Evolutionary conservation across 2,113 vertebrate species (phyloP).

Genomic region (Arvicanthis niloticus): DNA sequence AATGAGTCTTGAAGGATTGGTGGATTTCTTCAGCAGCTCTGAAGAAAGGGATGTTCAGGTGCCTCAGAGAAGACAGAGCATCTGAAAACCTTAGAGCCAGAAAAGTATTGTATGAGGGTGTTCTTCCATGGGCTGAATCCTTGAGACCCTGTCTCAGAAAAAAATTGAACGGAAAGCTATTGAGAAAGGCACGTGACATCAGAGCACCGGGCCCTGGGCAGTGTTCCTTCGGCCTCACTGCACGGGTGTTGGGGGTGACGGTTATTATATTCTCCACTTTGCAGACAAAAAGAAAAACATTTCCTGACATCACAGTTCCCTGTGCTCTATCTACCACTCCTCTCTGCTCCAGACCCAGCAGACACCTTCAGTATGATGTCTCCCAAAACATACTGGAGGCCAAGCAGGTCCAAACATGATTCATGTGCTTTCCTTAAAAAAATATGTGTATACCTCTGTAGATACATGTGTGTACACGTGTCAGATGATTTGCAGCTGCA

Average conservation of each 20-base stretch:
- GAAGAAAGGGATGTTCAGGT: neutral
- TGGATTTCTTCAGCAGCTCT: neutral
- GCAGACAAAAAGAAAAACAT: neutral
- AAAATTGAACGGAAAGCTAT: neutral
- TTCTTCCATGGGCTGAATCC: neutral
- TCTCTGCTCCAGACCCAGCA: neutral
- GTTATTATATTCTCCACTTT: neutral
- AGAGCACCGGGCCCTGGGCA: neutral
- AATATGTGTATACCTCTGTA: neutral
- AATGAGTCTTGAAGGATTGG: neutral
- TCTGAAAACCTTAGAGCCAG: neutral
- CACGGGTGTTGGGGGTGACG: neutral
- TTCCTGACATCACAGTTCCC: neutral
- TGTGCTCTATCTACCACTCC: accelerated
- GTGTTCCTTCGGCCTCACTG: neutral
- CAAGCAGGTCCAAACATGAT: neutral
- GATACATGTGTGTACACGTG: neutral
- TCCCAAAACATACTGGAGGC: no score
- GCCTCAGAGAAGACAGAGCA: neutral
- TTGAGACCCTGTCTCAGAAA: neutral
- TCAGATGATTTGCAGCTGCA: neutral
- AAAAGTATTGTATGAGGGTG: no score
- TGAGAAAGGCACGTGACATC: neutral
- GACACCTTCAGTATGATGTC: no score
- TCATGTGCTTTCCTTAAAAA: neutral